These are phyloP conservation scores for Smittia aterrima DNA, from an alignment of 2,888 invertebrate species.

Conservation along the genomic window DNA sequence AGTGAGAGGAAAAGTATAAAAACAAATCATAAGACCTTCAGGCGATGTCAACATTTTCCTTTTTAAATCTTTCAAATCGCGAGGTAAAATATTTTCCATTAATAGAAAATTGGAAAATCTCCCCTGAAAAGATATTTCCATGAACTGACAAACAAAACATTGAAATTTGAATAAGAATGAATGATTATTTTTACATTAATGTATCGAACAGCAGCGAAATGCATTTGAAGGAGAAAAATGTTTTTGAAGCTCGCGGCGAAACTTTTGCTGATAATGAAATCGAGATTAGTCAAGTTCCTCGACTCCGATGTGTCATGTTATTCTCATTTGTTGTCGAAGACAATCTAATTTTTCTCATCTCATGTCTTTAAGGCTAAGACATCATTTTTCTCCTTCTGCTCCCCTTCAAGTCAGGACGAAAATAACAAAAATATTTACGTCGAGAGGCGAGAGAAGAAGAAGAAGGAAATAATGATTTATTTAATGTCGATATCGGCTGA, in stretches of 20 bases:
- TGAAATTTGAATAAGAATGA: not conserved
- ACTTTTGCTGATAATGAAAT: constrained; percentile 31
- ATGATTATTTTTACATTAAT: too few relatives aligned
- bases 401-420: not conserved
- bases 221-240: too few relatives aligned
- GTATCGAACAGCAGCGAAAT: too few relatives aligned
- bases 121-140: not conserved
- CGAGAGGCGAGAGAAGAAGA: not conserved
- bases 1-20: not conserved
- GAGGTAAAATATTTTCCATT: not conserved
- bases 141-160: not conserved
- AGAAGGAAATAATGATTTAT: constrained; percentile 32
- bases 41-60: not conserved
- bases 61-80: not conserved
- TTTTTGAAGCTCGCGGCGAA: constrained; percentile 18
- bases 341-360: constrained; percentile 36
- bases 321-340: constrained; percentile 5
- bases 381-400: constrained; percentile 15
- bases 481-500: constrained; percentile 25
- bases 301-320: not conserved
- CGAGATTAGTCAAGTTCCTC: not conserved
- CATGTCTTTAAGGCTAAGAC: constrained; percentile 24
- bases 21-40: not conserved
- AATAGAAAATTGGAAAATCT: not conserved
- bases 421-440: too few relatives aligned